Evolutionary conservation across 2,888 invertebrate genomes (phyloP).

Genomic region (Protodeltote pygarga): DNA sequence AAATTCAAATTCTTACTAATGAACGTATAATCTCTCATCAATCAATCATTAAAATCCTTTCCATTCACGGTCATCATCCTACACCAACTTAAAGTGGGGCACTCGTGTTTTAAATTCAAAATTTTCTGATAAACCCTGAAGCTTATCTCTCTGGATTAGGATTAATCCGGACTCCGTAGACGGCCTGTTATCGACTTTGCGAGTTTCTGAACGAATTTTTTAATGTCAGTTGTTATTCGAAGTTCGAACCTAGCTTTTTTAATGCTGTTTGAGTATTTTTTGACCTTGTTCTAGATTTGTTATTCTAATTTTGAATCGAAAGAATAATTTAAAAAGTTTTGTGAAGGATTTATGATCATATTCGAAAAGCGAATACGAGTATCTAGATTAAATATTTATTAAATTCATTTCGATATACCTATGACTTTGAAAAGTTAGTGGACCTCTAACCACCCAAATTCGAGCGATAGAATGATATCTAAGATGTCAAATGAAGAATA

Average conservation of each 20-base stretch:
- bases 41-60: conserved; percentile 32
- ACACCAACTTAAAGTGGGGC: conserved; percentile 35
- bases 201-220: conserved; percentile 21
- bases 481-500: no score
- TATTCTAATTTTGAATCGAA: conserved; percentile 23
- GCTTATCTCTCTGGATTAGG: conserved; percentile 44
- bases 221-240: conserved; percentile 14
- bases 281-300: conserved; percentile 2
- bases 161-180: conserved; percentile 32
- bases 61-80: conserved; percentile 22
- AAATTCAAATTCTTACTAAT: neutral
- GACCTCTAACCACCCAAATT: no score
- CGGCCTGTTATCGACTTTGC: conserved; percentile 38
- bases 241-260: conserved; percentile 18
- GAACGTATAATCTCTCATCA: conserved; percentile 4
- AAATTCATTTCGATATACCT: no score
- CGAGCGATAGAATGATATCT: no score
- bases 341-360: no score
- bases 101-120: conserved; percentile 33
- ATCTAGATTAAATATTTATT: no score
- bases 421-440: no score
- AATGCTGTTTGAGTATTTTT: conserved; percentile 1
- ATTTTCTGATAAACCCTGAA: conserved; percentile 33
- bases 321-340: no score
- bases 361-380: no score